phyloP scores from a whole-genome alignment of 2,797 vertebrate genomes.

The Iguana delicatissima region DNA sequence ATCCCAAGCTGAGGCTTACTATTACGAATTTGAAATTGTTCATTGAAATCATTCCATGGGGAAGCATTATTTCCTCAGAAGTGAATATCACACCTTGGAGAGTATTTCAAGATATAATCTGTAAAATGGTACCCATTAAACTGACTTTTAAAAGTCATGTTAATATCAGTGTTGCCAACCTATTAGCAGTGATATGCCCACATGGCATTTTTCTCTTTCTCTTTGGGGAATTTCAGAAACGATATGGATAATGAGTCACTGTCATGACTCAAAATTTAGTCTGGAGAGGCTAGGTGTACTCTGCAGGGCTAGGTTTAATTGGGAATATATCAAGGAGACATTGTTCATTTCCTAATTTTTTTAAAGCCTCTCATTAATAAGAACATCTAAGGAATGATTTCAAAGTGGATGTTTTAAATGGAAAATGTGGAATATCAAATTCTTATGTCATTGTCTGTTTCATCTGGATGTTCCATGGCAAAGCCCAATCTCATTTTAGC shows the following conservation, averaged over 20 bases:
- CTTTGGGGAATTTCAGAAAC: slow-evolving; percentile 53
- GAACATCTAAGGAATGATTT: not conserved
- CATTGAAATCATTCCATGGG: not conserved
- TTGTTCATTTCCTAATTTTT: slow-evolving; percentile 15
- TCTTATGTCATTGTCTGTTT: not conserved
- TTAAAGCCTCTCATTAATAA: not conserved
- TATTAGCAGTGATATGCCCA: slow-evolving; percentile 16
- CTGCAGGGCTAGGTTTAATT: slow-evolving; percentile 39
- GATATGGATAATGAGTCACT: slow-evolving; percentile 54
- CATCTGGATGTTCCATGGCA: not conserved
- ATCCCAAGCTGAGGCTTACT: not conserved
- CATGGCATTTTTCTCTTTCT: slow-evolving; percentile 49
- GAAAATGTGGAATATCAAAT: not conserved
- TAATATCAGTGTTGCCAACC: slow-evolving; percentile 52
- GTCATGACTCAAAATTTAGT: slow-evolving; percentile 49
- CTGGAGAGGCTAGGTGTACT: slow-evolving; percentile 20
- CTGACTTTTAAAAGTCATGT: slow-evolving; percentile 45
- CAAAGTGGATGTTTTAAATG: slow-evolving; percentile 11
- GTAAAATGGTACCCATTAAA: slow-evolving; percentile 12
- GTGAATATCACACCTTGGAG: not conserved
- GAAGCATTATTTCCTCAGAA: not conserved
- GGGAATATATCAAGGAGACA: slow-evolving; percentile 43
- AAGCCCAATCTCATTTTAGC: fast-evolving
- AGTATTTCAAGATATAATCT: not conserved
- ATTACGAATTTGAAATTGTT: not conserved